A percentile compares a stretch with the other conserved stretches of the same genome.
Evolutionary conservation across 1,140 invertebrate genomes (phyloP).

Genomic region (Lutraria rhynchaena): DNA sequence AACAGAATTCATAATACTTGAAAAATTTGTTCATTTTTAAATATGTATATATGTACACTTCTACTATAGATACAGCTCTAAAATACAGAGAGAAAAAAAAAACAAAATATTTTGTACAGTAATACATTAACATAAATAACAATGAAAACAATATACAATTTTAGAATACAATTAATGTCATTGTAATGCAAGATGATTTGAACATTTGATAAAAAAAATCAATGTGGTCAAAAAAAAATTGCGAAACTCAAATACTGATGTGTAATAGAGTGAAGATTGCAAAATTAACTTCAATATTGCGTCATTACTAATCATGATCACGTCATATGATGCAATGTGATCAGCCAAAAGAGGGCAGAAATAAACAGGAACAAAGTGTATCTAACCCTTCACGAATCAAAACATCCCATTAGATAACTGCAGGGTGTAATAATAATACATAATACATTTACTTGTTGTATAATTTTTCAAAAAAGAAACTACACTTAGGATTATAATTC

Average conservation of each 20-base stretch:
- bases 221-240: neutral
- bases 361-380: too few relatives aligned
- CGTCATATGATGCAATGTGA: neutral
- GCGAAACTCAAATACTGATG: neutral
- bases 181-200: neutral
- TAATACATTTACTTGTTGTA: too few relatives aligned
- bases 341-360: too few relatives aligned
- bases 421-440: too few relatives aligned
- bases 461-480: too few relatives aligned
- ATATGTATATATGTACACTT: slow-evolving; percentile 37
- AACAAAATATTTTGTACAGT: slow-evolving; percentile 29
- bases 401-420: too few relatives aligned
- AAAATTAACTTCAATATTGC: slow-evolving; percentile 36
- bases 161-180: slow-evolving; percentile 29
- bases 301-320: slow-evolving; percentile 1
- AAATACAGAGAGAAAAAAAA: neutral
- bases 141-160: slow-evolving; percentile 56
- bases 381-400: too few relatives aligned
- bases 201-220: slow-evolving; percentile 6
- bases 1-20: slow-evolving; percentile 46
- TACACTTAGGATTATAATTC: too few relatives aligned
- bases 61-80: neutral
- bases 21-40: slow-evolving; percentile 49
- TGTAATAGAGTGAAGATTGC: slow-evolving; percentile 28
- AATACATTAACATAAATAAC: slow-evolving; percentile 63